A percentile compares a stretch with the other conserved stretches of the same genome.
Conservation (phyloP, 2,888 invertebrate genomes). For the Orthonychiurus folsomi region DNA sequence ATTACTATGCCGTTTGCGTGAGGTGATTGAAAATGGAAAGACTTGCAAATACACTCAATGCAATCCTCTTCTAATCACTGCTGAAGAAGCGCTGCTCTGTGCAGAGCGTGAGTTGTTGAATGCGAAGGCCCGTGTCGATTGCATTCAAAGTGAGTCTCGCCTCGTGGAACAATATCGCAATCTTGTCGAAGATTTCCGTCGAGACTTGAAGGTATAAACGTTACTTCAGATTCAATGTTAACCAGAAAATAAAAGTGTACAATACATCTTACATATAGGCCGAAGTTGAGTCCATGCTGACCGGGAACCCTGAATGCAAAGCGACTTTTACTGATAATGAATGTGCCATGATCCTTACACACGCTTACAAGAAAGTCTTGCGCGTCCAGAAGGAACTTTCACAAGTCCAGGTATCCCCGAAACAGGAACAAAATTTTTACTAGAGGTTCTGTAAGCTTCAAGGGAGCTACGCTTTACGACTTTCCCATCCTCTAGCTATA, state of each 20-base stretch:
- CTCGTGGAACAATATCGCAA: no score
- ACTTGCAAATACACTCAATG: constrained; percentile 38
- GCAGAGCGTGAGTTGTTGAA: constrained; percentile 35
- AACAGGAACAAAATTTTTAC: constrained; percentile 29
- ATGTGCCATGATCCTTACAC: constrained; percentile 34
- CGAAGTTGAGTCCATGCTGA: constrained; percentile 36
- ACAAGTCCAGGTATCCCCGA: constrained; percentile 27
- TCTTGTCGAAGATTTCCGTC: no score
- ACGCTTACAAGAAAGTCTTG: no score
- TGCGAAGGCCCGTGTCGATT: constrained; percentile 36
- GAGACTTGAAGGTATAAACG: no score
- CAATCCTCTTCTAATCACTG: constrained; percentile 37
- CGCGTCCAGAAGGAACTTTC: constrained; percentile 40
- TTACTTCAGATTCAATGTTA: no score
- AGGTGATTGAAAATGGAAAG: constrained; percentile 37
- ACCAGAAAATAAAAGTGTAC: no score
- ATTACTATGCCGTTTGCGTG: constrained; percentile 35
- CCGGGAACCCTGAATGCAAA: constrained; percentile 18
- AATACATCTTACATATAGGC: constrained; percentile 23
- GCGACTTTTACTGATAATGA: constrained; percentile 34
- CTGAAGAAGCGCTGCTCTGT: constrained; percentile 35
- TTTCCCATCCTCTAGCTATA: no score
- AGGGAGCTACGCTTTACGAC: background rate
- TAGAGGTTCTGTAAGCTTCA: constrained; percentile 16
- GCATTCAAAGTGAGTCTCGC: no score